Conservation (phyloP, 2,888 invertebrate genomes). For the Antheraea assamensis region DNA sequence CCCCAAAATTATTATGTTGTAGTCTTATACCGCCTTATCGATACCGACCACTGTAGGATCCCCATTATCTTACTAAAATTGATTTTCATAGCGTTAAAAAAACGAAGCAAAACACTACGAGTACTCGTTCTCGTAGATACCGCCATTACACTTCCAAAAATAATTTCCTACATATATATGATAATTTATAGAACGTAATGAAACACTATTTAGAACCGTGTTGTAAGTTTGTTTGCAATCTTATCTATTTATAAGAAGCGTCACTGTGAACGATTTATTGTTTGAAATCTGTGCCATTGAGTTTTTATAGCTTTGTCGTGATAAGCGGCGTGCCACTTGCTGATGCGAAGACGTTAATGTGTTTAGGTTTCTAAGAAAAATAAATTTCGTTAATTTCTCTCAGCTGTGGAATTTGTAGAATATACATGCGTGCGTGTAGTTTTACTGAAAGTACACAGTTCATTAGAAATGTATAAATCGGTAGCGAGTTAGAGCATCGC, state of each 20-base stretch:
- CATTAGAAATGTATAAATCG: too few species aligned
- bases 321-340: constrained; percentile 19
- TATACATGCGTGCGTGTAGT: neutral
- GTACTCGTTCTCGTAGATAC: too few species aligned
- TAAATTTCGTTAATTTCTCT: neutral
- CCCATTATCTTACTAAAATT: too few species aligned
- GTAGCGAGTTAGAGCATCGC: too few species aligned
- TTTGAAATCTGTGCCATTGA: constrained; percentile 19
- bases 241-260: constrained; percentile 19
- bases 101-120: too few species aligned
- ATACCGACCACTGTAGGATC: too few species aligned
- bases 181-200: neutral
- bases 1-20: too few species aligned
- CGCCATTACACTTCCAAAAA: too few species aligned
- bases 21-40: too few species aligned
- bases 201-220: constrained; percentile 6
- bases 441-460: neutral
- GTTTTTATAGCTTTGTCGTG: constrained; percentile 17
- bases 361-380: constrained; percentile 12
- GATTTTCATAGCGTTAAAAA: too few species aligned
- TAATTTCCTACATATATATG: neutral
- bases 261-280: constrained; percentile 22
- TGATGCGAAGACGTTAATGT: neutral
- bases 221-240: constrained; percentile 17
- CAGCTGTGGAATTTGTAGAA: neutral